phyloP scores from a whole-genome alignment of 2,888 invertebrate genomes.

The Trachelus iudaicus region DNA sequence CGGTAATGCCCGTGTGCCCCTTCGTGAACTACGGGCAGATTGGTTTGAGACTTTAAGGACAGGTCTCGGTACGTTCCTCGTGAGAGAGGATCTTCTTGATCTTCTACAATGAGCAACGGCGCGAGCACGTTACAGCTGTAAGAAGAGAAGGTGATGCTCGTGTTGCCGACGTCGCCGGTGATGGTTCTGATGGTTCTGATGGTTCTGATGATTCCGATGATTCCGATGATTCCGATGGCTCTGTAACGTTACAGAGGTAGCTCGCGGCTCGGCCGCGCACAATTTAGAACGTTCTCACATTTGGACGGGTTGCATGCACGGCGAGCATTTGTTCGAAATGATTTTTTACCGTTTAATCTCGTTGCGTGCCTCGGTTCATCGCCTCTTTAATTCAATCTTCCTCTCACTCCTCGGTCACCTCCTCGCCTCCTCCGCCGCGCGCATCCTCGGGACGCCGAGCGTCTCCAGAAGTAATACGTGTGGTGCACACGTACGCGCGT shows the following conservation, averaged over 20 bases:
- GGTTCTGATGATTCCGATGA: no score
- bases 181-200: no score
- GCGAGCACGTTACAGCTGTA: not conserved
- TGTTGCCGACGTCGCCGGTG: not conserved
- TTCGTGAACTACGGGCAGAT: not conserved
- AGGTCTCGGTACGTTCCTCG: not conserved
- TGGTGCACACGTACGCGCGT: not conserved
- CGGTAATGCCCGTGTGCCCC: not conserved
- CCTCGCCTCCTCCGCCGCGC: not conserved
- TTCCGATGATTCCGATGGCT: no score
- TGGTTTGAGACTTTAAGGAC: not conserved
- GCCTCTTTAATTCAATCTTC: constrained; percentile 20
- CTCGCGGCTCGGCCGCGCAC: constrained; percentile 1
- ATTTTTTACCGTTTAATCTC: constrained; percentile 23
- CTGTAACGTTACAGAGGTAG: not conserved
- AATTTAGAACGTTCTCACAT: constrained; percentile 19
- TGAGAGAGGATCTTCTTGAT: not conserved
- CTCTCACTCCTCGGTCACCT: not conserved
- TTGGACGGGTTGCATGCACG: constrained; percentile 12
- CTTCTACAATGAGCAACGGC: not conserved
- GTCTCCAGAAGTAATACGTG: not conserved
- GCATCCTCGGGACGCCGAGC: not conserved
- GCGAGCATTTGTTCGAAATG: constrained; percentile 18
- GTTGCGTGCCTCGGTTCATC: constrained; percentile 27
- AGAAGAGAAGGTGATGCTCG: not conserved